Base-by-base conservation (phyloP, 1,140 invertebrate species). In the Rhynchophorus ferrugineus region DNA sequence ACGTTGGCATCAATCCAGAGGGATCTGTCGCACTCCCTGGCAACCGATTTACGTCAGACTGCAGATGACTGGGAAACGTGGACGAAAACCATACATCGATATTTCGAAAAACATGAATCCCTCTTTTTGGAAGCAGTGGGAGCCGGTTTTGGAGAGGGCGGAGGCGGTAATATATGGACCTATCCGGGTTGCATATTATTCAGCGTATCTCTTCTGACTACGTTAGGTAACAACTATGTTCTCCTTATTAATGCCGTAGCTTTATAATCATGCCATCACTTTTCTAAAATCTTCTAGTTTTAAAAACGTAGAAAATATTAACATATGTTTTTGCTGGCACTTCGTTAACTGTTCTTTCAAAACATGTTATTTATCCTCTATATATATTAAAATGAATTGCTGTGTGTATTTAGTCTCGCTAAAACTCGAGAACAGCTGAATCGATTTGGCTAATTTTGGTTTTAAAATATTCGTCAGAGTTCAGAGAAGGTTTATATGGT, bases 161-260 rank as follows among this genome's bases (percentile, higher is more conserved):
- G 72, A 0, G 63, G 62, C 3, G 78, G 76, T 7, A 72, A 71
- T 33, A 71, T 81, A 1, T 81, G 78, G 78, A 78, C 76, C 0
- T 79, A 78, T 61, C 72, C 78, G 1, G 79, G 79, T n/a, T 80
- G 77, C 56, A 55, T 79, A 8, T 65, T 81, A 7, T 80, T 80
- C 58, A 72, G 77, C 2, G 72, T 80, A 16, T 78, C 78, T 0
- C 63, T 81, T 13, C 65, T 81, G 16, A 80, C 78, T 2, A 80
- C 78, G n/a, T 63, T 80, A 18, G 79, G 78, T 79, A 64, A 20
- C 14, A 37, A 5, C 44, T 14, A 19, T 35, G 24, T 13, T 14
- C 2, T 13, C 22, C 3, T n/a, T n/a, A 33, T n/a, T 8, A 33
- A 33, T 33, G n/a, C 7, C 13, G 5, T n/a, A 38, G 13, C 13